Evolutionary conservation across 1,140 invertebrate species (phyloP).

Genomic region (Calephelis virginiensis): DNA sequence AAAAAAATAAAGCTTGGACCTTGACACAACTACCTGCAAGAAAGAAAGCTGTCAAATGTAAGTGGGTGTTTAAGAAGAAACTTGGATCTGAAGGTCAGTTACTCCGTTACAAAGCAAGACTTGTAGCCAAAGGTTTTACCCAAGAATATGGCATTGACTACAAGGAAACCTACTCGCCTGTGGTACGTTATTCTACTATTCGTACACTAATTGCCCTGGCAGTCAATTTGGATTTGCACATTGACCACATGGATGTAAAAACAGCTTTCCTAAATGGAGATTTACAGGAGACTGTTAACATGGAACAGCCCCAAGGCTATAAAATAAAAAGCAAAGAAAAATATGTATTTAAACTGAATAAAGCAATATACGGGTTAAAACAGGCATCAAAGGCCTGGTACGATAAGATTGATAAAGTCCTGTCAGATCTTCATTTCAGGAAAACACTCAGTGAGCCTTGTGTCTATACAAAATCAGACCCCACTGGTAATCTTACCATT

Average conservation of each 20-base stretch:
- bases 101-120: not conserved
- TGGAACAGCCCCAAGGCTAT: not conserved
- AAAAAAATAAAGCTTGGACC: not conserved
- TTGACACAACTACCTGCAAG: not conserved
- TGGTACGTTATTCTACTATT: not conserved
- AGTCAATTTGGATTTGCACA: not conserved
- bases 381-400: not conserved
- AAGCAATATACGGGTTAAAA: not conserved
- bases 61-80: not conserved
- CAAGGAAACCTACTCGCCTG: slow-evolving; percentile 1
- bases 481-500: not conserved
- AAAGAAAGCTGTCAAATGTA: not conserved
- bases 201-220: not conserved
- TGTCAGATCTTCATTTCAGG: not conserved
- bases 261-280: not conserved
- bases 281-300: not conserved
- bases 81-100: not conserved
- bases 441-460: not conserved
- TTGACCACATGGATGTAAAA: not conserved
- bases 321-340: not conserved
- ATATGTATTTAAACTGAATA: not conserved
- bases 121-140: not conserved
- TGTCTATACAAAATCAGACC: slow-evolving; percentile 1
- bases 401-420: not conserved
- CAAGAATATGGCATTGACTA: not conserved